Evolutionary conservation across 2,888 invertebrate species (phyloP), one percentile per base, ranked within the genome.

Genomic region (Platycnemis pennipes): DNA sequence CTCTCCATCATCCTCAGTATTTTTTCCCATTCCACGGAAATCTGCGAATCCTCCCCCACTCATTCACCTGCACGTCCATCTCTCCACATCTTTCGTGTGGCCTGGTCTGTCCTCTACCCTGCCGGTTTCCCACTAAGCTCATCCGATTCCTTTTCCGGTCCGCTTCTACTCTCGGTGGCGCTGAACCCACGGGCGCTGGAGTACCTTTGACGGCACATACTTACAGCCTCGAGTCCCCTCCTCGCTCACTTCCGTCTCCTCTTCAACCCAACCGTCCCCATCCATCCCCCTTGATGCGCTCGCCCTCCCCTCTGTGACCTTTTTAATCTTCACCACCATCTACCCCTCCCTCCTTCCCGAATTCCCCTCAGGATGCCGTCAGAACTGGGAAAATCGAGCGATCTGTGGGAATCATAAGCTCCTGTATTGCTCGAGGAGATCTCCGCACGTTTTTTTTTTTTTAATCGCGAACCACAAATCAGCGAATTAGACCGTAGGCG

Each of bases 161-260:
- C 45, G 46, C 46, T 45, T 45, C 88, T 31, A 87, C 87, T 31
- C 11, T 31, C 11, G 16, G 46, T 5, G 13, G 5, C 26, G n/a
- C 46, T n/a, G 8, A 31, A 31, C 49, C 8, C 63, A n/a, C 63
- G n/a, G 5, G 19, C 26, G n/a, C 26, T 26, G 7, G 63, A 26
- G 26, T 63, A 26, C n/a, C n/a, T 63, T 63, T 63, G 63, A 63
- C 45, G 46, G n/a, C 31, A 4, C 45, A 45, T 22, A 88, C n/a
- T n/a, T n/a, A 44, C 87, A 19, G 45, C 87, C 88, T 88, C 88
- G n/a, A 26, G 49, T 88, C 42, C 31, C 46, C 88, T 88, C 46
- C 88, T 11, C 45, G n/a, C 46, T 46, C 16, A 26, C 88, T 46
- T 26, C 49, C 88, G 3, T n/a, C 46, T 45, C 88, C 88, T 45